These are phyloP conservation scores for Cryptoprocta ferox DNA, from an alignment of 2,797 vertebrate species.

Conservation along the genomic window DNA sequence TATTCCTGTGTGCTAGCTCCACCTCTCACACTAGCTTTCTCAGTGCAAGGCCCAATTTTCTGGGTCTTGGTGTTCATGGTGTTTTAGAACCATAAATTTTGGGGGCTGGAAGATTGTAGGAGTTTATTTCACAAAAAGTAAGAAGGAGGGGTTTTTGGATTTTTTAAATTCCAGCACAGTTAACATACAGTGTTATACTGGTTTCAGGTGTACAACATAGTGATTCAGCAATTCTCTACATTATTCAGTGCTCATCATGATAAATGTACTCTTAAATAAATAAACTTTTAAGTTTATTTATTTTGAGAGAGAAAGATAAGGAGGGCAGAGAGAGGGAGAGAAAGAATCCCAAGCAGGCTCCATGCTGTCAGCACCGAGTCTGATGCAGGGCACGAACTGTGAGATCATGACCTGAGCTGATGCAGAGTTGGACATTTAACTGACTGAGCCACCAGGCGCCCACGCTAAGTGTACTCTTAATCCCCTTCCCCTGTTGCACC, in stretches of 20 bases:
- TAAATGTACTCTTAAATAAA: background rate
- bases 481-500: background rate
- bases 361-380: too few relatives aligned
- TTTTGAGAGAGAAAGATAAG: too few relatives aligned
- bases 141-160: background rate
- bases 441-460: too few relatives aligned
- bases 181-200: background rate
- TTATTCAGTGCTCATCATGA: background rate
- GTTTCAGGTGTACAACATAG: background rate
- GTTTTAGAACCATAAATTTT: background rate
- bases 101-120: background rate
- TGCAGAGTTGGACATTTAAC: too few relatives aligned
- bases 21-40: background rate
- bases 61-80: background rate
- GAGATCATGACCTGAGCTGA: too few relatives aligned
- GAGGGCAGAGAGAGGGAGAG: too few relatives aligned
- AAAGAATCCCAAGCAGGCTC: too few relatives aligned
- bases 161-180: background rate
- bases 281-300: too few relatives aligned
- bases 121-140: slow-evolving; percentile 29
- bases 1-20: background rate
- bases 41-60: background rate
- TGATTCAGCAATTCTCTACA: background rate
- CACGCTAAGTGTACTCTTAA: background rate
- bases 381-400: too few relatives aligned